A percentile compares a stretch with the other conserved stretches of the same genome.
Evolutionary conservation across 2,113 vertebrate genomes (phyloP).

Genomic region (Xenotilapia longispinis): DNA sequence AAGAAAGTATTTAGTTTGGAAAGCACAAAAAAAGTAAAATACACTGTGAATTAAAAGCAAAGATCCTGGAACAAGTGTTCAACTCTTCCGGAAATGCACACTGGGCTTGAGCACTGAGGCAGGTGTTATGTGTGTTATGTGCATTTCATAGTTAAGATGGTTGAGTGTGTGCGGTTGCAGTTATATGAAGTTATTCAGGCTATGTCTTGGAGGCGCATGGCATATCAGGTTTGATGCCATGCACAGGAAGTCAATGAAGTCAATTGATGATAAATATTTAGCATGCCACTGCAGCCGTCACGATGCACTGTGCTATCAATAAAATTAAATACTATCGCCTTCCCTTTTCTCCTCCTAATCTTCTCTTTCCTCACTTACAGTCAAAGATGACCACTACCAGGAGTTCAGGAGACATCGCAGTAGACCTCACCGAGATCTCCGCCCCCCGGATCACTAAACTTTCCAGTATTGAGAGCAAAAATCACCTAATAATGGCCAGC

Average conservation of each 20-base stretch:
- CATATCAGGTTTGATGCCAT: constrained; percentile 7
- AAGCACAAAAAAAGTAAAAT: not conserved
- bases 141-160: not conserved
- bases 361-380: constrained; percentile 52
- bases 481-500: constrained; percentile 92
- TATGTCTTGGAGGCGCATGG: constrained; percentile 36
- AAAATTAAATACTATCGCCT: constrained; percentile 17
- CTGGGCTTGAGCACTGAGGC: not conserved
- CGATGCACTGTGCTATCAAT: constrained; percentile 12
- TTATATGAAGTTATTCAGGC: constrained; percentile 27
- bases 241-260: constrained; percentile 6
- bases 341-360: not conserved
- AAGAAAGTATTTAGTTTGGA: not conserved
- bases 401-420: constrained; percentile 88
- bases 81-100: not conserved
- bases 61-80: not conserved
- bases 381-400: constrained; percentile 87
- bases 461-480: constrained; percentile 78
- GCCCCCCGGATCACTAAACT: constrained; percentile 77
- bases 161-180: not conserved
- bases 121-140: not conserved
- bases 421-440: constrained; percentile 87
- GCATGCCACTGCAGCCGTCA: constrained; percentile 5
- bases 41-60: not conserved
- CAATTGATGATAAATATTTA: constrained; percentile 37